A percentile compares a stretch with the other conserved stretches of the same genome.
These are phyloP conservation scores for Halcyon badia DNA, from an alignment of 2,797 vertebrate species.

Conservation along the genomic window DNA sequence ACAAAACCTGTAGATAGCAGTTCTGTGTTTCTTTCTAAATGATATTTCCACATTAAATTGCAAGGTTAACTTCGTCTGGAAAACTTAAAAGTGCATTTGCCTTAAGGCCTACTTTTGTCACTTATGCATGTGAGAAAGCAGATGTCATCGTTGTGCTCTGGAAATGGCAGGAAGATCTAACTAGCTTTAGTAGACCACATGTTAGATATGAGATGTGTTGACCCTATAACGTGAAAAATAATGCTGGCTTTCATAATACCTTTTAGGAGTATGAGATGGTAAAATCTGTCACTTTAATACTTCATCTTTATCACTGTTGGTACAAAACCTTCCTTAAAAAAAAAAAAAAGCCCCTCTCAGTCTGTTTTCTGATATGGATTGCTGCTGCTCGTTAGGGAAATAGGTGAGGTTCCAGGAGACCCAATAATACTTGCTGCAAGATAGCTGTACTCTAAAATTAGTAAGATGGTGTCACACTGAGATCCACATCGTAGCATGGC, in stretches of 20 bases:
- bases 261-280: neutral
- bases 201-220: neutral
- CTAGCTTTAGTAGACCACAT: neutral
- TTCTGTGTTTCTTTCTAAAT: neutral
- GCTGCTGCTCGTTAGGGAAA: neutral
- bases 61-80: neutral
- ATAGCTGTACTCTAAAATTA: constrained; percentile 12
- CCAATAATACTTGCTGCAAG: neutral
- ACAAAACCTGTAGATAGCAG: neutral
- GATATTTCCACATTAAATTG: neutral
- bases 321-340: neutral
- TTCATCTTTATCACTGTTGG: neutral
- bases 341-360: accelerated
- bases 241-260: neutral
- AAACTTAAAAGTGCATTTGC: neutral
- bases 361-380: neutral
- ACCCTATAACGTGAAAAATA: neutral
- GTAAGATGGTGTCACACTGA: neutral
- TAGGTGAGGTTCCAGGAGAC: neutral
- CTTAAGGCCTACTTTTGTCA: neutral
- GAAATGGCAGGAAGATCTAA: neutral
- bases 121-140: neutral
- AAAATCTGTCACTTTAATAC: neutral
- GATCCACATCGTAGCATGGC: neutral
- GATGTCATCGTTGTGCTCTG: neutral